These are phyloP conservation scores for Drosophila dives DNA, from an alignment of 2,888 invertebrate species.

Conservation along the genomic window DNA sequence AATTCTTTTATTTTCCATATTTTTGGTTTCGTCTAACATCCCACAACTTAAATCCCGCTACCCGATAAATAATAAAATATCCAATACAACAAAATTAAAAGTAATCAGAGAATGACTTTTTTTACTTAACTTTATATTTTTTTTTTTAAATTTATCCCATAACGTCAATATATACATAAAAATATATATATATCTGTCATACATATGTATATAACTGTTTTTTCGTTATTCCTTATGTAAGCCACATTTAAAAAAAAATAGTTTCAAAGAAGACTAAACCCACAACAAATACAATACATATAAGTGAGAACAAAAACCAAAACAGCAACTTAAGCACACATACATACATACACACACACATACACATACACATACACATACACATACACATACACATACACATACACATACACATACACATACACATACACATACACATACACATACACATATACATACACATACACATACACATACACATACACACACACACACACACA, in stretches of 20 bases:
- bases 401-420: no score
- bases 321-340: conserved; percentile 31
- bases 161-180: neutral
- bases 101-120: neutral
- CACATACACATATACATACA: conserved; percentile 9
- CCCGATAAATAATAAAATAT: neutral
- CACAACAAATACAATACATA: conserved; percentile 19
- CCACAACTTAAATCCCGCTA: neutral
- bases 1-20: conserved; percentile 5
- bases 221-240: conserved; percentile 30
- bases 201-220: conserved; percentile 18
- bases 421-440: no score
- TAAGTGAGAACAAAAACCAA: conserved; percentile 27
- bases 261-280: conserved; percentile 22
- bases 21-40: conserved; percentile 18
- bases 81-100: neutral
- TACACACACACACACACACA: conserved; percentile 29
- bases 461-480: conserved; percentile 10
- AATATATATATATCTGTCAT: neutral
- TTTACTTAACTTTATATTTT: neutral
- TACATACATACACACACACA: conserved; percentile 10
- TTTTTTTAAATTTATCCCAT: neutral
- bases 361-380: neutral
- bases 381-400: no score
- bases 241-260: conserved; percentile 14